Evolutionary conservation across 2,888 invertebrate genomes (phyloP).

Genomic region (Oscheius sp.): DNA sequence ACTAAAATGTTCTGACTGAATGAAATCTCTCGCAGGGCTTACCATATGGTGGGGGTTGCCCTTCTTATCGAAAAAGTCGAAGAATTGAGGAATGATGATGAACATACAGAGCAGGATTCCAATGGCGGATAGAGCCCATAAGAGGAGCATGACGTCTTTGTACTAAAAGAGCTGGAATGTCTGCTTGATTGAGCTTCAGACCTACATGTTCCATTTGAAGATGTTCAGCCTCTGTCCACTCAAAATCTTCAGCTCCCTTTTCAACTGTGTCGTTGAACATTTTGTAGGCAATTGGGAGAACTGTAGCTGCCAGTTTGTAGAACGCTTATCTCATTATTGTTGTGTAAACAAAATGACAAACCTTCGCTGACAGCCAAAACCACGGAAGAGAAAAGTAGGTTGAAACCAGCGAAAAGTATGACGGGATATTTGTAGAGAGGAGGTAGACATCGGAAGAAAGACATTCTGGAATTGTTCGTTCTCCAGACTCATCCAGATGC

Average conservation of each 20-base stretch:
- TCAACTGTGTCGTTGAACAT: constrained; percentile 68
- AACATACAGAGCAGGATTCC: constrained; percentile 62
- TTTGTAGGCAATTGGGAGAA: constrained; percentile 57
- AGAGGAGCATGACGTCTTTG: constrained; percentile 56
- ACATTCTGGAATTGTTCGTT: neutral
- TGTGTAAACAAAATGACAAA: neutral
- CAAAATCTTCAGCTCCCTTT: constrained; percentile 51
- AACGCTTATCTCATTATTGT: constrained; percentile 37
- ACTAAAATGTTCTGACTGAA: constrained; percentile 41
- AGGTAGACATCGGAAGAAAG: constrained; percentile 48
- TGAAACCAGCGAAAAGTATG: constrained; percentile 65
- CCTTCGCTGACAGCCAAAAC: constrained; percentile 62
- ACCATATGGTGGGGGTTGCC: constrained; percentile 66
- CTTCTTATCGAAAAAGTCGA: constrained; percentile 62
- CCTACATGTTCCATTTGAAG: constrained; percentile 52
- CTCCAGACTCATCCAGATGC: too few relatives aligned
- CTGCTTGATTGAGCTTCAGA: neutral
- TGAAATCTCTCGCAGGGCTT: constrained; percentile 9
- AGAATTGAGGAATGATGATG: constrained; percentile 69
- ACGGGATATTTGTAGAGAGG: constrained; percentile 67
- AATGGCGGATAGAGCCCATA: constrained; percentile 65
- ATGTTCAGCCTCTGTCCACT: constrained; percentile 53
- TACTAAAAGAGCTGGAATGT: constrained; percentile 50
- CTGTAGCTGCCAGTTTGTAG: constrained; percentile 50
- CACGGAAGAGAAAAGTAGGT: constrained; percentile 61